Conservation (phyloP, 2,888 invertebrate species). For the Drosophila meridionalis region DNA sequence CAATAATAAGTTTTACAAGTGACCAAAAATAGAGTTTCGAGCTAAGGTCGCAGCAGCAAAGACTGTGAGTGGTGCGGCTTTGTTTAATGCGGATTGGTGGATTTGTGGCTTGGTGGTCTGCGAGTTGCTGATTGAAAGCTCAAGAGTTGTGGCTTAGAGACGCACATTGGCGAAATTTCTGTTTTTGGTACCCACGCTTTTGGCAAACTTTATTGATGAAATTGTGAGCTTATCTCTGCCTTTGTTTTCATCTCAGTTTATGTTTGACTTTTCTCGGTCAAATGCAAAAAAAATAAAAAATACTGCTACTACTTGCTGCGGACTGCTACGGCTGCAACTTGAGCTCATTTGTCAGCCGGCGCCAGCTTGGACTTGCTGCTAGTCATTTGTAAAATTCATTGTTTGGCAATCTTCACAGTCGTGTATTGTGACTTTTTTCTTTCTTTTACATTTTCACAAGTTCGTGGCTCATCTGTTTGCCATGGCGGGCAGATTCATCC, state of each 20-base stretch:
- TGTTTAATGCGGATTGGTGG: slow-evolving; percentile 36
- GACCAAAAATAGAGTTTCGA: slow-evolving; percentile 41
- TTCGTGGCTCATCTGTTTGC: slow-evolving; percentile 61
- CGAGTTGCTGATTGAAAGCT: slow-evolving; percentile 24
- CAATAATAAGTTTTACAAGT: slow-evolving; percentile 44
- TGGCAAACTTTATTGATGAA: slow-evolving; percentile 54
- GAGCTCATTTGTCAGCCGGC: slow-evolving; percentile 72
- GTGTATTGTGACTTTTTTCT: slow-evolving; percentile 48
- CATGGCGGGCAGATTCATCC: slow-evolving; percentile 43
- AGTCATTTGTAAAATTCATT: slow-evolving; percentile 78
- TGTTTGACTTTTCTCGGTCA: slow-evolving; percentile 42
- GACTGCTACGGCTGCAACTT: slow-evolving; percentile 26
- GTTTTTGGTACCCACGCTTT: slow-evolving; percentile 48
- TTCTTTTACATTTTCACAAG: slow-evolving; percentile 52
- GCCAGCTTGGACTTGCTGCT: slow-evolving; percentile 60
- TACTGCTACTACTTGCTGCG: slow-evolving; percentile 45
- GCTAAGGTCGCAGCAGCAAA: slow-evolving; percentile 30
- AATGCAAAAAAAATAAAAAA: slow-evolving; percentile 41
- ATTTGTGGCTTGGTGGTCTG: slow-evolving; percentile 23
- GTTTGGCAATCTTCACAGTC: slow-evolving; percentile 53
- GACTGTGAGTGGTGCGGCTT: slow-evolving; percentile 30
- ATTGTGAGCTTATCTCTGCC: slow-evolving; percentile 22
- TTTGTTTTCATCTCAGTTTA: slow-evolving; percentile 20
- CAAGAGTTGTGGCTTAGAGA: slow-evolving; percentile 25
- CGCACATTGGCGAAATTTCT: slow-evolving; percentile 57